Evolutionary conservation across 2,797 vertebrate species (phyloP).

Genomic region (Hemibagrus guttatus): DNA sequence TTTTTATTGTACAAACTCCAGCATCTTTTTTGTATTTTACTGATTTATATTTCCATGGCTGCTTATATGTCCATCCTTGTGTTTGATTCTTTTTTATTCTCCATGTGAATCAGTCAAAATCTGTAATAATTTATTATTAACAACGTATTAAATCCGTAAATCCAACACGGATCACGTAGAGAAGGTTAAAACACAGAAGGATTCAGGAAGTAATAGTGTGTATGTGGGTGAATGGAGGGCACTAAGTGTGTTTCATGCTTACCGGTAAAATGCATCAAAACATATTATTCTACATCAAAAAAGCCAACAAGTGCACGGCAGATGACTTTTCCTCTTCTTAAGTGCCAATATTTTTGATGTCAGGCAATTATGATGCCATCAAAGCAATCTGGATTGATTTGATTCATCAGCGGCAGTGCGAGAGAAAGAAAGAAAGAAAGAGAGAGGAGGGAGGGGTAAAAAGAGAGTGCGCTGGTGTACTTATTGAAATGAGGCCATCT

Average conservation of each 20-base stretch:
- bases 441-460: slow-evolving; percentile 41
- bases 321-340: slow-evolving; percentile 66
- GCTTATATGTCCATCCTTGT: neutral
- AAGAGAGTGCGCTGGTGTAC: slow-evolving; percentile 36
- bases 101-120: too few relatives aligned
- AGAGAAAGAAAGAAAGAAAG: slow-evolving; percentile 47
- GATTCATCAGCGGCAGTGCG: slow-evolving; percentile 66
- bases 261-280: slow-evolving; percentile 68
- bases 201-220: neutral
- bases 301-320: slow-evolving; percentile 53
- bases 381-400: slow-evolving; percentile 73
- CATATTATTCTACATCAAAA: slow-evolving; percentile 72
- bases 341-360: slow-evolving; percentile 75
- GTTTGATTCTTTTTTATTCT: neutral
- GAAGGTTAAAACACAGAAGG: neutral
- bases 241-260: slow-evolving; percentile 61
- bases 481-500: slow-evolving; percentile 58
- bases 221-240: slow-evolving; percentile 7
- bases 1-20: neutral
- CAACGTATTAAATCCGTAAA: neutral
- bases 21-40: neutral
- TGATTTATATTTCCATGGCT: neutral
- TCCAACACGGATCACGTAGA: neutral
- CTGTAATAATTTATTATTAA: neutral
- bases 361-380: slow-evolving; percentile 75